These are phyloP conservation scores for Avahi laniger DNA, from an alignment of 2,797 vertebrate genomes.

Conservation along the genomic window DNA sequence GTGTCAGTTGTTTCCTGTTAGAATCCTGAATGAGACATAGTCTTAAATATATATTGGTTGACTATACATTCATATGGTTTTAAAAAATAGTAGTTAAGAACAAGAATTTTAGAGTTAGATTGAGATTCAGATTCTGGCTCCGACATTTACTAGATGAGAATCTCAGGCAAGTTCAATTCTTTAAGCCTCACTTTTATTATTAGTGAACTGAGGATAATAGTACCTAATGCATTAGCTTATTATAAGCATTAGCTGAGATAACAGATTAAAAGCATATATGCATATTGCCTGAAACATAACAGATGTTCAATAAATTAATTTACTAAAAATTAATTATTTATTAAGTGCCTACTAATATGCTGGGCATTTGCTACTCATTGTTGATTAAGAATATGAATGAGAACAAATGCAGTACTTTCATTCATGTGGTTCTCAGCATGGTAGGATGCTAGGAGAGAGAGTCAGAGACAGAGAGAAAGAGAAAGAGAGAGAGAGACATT, in stretches of 20 bases:
- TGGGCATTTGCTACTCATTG: background rate
- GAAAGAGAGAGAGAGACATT: background rate
- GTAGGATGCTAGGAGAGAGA: background rate
- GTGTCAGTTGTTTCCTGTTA: background rate
- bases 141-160: background rate
- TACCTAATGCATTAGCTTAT: background rate
- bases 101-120: background rate
- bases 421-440: background rate
- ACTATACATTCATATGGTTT: background rate
- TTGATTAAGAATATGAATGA: background rate
- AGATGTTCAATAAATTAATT: background rate
- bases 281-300: background rate
- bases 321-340: background rate
- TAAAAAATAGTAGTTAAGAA: background rate
- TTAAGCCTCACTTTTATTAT: conserved; percentile 20
- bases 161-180: background rate
- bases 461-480: too few species aligned
- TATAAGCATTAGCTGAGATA: background rate
- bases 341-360: background rate
- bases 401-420: background rate
- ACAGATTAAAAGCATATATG: background rate
- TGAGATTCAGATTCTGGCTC: conserved; percentile 1
- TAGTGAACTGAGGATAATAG: background rate
- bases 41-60: conserved; percentile 8
- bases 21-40: background rate